phyloP scores from a whole-genome alignment of 2,888 invertebrate genomes.

The Ornithoptera alexandrae region DNA sequence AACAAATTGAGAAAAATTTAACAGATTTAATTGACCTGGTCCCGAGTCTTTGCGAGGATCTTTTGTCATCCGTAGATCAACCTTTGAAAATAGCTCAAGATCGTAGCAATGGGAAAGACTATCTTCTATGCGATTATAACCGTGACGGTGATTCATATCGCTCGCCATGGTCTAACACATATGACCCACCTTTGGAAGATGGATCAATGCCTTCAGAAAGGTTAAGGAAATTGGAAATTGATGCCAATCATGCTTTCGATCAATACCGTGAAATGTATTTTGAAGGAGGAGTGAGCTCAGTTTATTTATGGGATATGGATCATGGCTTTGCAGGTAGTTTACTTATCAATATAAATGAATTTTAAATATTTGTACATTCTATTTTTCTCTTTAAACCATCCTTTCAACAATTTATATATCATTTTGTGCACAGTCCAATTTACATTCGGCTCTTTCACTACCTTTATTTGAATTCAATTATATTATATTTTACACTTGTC shows the following conservation, averaged over 20 bases:
- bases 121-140: conserved; percentile 99
- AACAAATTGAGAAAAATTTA: conserved; percentile 99
- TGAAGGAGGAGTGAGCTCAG: conserved; percentile 99
- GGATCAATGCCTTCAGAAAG: conserved; percentile 99
- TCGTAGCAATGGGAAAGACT: conserved; percentile 96
- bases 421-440: not conserved
- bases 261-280: conserved; percentile 99
- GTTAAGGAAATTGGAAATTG: conserved; percentile 96
- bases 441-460: too few species aligned
- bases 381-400: too few species aligned
- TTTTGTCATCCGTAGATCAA: conserved; percentile 98
- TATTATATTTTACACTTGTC: too few species aligned
- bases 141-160: conserved; percentile 99
- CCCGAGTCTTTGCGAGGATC: conserved; percentile 96
- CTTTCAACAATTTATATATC: conserved; percentile 23
- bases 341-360: too few species aligned
- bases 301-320: conserved; percentile 99
- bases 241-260: conserved; percentile 99
- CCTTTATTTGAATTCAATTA: too few species aligned
- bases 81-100: conserved; percentile 98
- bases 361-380: too few species aligned
- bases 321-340: conserved; percentile 94
- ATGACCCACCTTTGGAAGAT: conserved; percentile 98
- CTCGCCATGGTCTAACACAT: conserved; percentile 99
- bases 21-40: conserved; percentile 98